Conservation (phyloP, 2,888 invertebrate species). For the Scelioninae gen. 2 region DNA sequence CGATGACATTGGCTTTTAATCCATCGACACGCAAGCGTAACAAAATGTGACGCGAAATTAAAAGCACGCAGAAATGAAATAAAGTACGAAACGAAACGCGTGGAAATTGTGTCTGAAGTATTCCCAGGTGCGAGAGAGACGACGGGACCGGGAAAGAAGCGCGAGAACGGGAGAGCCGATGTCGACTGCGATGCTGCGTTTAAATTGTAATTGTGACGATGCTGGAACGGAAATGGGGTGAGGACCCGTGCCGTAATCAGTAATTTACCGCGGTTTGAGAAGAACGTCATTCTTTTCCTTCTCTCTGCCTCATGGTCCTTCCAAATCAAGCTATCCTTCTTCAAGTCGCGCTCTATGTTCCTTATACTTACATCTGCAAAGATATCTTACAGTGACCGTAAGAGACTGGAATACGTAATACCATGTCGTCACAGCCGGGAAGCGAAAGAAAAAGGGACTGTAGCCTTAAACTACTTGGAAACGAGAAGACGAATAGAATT, state of each 20-base stretch:
- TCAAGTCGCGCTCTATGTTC: conserved; percentile 32
- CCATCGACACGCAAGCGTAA: conserved; percentile 45
- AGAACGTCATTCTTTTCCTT: conserved; percentile 39
- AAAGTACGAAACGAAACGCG: conserved; percentile 52
- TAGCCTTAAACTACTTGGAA: conserved; percentile 40
- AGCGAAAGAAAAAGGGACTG: conserved; percentile 37
- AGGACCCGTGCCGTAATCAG: too few species aligned
- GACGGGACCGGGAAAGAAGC: conserved; percentile 19
- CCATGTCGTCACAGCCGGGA: conserved; percentile 39
- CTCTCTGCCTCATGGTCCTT: background rate
- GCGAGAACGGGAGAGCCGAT: conserved; percentile 8
- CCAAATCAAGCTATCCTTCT: conserved; percentile 9
- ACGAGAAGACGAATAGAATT: conserved; percentile 54
- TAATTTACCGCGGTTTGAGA: too few species aligned
- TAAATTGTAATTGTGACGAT: too few species aligned
- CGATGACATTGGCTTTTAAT: conserved; percentile 52
- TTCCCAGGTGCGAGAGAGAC: conserved; percentile 29
- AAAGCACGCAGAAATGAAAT: conserved; percentile 37
- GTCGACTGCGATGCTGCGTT: too few species aligned
- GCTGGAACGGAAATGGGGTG: too few species aligned
- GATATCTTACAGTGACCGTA: conserved; percentile 54
- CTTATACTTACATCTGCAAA: conserved; percentile 54
- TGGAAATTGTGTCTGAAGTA: conserved; percentile 57
- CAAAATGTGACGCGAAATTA: conserved; percentile 39
- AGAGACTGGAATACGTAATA: conserved; percentile 60